Evolutionary conservation across 2,888 invertebrate species (phyloP).

Genomic region (Ephialtes manifestator): DNA sequence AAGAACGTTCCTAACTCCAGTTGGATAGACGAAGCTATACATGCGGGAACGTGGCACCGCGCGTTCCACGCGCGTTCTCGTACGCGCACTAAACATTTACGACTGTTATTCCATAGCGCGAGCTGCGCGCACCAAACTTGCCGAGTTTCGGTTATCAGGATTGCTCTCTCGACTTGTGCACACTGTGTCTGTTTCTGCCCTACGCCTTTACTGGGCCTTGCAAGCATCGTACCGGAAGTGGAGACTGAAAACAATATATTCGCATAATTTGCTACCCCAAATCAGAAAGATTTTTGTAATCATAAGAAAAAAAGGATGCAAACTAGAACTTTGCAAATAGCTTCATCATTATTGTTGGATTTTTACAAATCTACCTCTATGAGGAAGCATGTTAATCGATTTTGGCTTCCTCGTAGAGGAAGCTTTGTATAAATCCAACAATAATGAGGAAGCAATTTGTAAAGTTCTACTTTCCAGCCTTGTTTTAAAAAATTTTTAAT

Average conservation of each 20-base stretch:
- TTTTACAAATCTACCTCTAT: no score
- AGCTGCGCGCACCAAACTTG: constrained; percentile 35
- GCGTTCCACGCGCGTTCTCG: constrained; percentile 48
- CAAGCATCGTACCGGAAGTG: constrained; percentile 58
- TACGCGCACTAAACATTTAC: constrained; percentile 69
- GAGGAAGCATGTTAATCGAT: no score
- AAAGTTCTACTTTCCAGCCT: no score
- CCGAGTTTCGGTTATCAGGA: constrained; percentile 55
- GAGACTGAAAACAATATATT: constrained; percentile 27
- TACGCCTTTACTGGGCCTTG: constrained; percentile 1
- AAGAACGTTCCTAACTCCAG: constrained; percentile 46
- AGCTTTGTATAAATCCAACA: no score
- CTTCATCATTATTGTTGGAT: no score
- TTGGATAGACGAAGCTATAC: constrained; percentile 51
- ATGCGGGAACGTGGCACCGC: constrained; percentile 28
- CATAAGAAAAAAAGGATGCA: no score
- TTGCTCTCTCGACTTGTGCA: constrained; percentile 23
- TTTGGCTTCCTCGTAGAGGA: no score
- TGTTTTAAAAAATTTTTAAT: no score
- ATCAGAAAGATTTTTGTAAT: neutral
- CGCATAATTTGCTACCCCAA: constrained; percentile 12
- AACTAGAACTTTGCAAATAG: no score
- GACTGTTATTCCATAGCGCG: constrained; percentile 63
- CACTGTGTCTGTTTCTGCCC: constrained; percentile 3
- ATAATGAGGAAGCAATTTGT: no score